Evolutionary conservation across 2,888 invertebrate genomes (phyloP), one percentile per base, ranked within the genome.

Genomic region (Andrena bicolor): DNA sequence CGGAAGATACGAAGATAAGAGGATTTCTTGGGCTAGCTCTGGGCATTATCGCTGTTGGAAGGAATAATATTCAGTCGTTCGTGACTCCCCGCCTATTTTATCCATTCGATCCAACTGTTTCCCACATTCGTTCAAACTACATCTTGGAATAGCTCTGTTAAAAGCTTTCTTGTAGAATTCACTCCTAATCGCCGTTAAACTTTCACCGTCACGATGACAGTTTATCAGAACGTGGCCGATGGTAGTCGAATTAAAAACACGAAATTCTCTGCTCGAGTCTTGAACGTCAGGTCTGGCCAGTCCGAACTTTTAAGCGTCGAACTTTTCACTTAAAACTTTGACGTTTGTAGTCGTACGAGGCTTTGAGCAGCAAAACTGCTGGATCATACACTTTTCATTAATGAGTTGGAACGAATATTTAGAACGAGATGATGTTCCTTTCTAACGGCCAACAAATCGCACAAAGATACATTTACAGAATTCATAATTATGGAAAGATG

Each of bases 1-100:
- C 41, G 23, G 23, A 30, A 51, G 63, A 76, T 56, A 32, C 32
- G 16, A 20, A 76, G 70, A 80, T 76, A 60, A 76, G 23, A 65
- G 35, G 58, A 58, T 77, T 58, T 65, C 69, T 10, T 41, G 69
- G 51, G 30, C 30, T 41, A 6, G 10, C 16, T 2, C 30, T 48
- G 23, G 23, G n/a, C 8, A 49, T 70, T 65, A 76, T 51, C 49
- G n/a, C 26, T n/a, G 32, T 58, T 69, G n/a, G 30, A 69, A 70
- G 63, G 13, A 64, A 64, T 35, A 51, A 53, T 64, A 53, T 28
- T 72, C 23, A 41, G 61, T 71, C 49, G 30, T 20, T 32, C 63
- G 10, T 16, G 41, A 8, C 16, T 60, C 16, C 5, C 4, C 6
- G 26, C 2, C 20, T 10, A 35, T 35, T 35, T 63, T 56, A 23